These are phyloP conservation scores for Urocitellus parryii DNA, from an alignment of 2,113 vertebrate species.

Conservation along the genomic window DNA sequence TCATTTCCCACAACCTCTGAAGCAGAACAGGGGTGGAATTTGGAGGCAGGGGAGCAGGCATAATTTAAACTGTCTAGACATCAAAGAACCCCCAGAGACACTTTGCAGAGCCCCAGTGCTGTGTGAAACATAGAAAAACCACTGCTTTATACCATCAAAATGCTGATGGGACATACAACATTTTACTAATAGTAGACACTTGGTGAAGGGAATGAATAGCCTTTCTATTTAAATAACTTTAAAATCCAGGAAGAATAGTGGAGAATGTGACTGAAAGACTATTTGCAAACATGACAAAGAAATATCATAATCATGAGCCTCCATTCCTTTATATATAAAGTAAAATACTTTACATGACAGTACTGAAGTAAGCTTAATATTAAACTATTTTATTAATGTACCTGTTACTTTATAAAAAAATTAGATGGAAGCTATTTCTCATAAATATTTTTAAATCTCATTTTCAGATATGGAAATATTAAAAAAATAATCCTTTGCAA, in stretches of 20 bases:
- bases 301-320: neutral
- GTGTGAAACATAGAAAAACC: constrained; percentile 69
- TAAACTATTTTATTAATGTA: constrained; percentile 32
- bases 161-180: constrained; percentile 66
- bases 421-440: neutral
- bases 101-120: constrained; percentile 60
- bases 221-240: constrained; percentile 46
- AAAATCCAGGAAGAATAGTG: constrained; percentile 41
- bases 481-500: neutral
- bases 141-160: constrained; percentile 51
- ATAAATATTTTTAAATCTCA: constrained; percentile 50
- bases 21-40: constrained; percentile 76
- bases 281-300: neutral
- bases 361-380: constrained; percentile 34
- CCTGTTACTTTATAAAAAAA: constrained; percentile 16
- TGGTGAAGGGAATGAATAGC: constrained; percentile 7
- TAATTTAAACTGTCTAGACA: constrained; percentile 83
- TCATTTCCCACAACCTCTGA: constrained; percentile 74
- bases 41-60: constrained; percentile 75
- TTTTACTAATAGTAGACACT: constrained; percentile 48
- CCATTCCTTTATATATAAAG: constrained; percentile 7
- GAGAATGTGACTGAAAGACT: constrained; percentile 42
- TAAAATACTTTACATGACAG: neutral
- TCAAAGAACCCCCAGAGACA: constrained; percentile 81
- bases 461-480: constrained; percentile 6